Evolutionary conservation across 2,888 invertebrate species (phyloP).

Genomic region (Nineta flava): DNA sequence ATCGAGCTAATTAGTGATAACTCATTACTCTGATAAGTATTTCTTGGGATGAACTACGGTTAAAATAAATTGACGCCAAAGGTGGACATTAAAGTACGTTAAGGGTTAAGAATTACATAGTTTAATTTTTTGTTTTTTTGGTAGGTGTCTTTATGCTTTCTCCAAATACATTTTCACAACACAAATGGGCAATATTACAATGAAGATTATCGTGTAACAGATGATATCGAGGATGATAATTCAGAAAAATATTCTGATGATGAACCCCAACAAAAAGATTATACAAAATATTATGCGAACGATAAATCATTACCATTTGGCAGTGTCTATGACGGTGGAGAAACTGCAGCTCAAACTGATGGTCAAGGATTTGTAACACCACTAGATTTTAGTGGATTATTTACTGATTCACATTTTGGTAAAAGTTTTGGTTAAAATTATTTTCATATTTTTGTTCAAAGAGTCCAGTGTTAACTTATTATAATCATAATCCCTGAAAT

Average conservation of each 20-base stretch:
- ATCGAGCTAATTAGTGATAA: too few species aligned
- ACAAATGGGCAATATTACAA: conserved; percentile 17
- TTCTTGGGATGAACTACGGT: too few species aligned
- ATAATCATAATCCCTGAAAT: too few species aligned
- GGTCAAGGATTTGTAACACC: conserved; percentile 34
- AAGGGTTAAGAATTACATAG: too few species aligned
- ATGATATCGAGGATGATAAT: conserved; percentile 17
- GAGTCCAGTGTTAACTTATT: too few species aligned
- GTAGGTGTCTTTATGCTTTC: too few species aligned
- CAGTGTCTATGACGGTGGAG: conserved; percentile 6
- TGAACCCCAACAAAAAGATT: conserved; percentile 19
- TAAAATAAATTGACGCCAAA: too few species aligned
- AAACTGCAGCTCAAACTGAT: conserved; percentile 10
- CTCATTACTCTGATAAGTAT: too few species aligned
- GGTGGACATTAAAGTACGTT: too few species aligned
- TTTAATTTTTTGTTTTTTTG: too few species aligned
- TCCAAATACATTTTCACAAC: too few species aligned
- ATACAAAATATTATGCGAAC: conserved; percentile 23
- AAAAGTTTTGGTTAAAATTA: conserved; percentile 6
- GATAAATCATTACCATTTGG: conserved; percentile 10
- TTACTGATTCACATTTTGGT: conserved; percentile 30
- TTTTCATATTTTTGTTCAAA: neutral
- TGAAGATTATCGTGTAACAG: conserved; percentile 12
- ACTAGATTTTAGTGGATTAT: conserved; percentile 38
- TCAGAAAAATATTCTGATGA: conserved; percentile 16